These are phyloP conservation scores for Dendroctonus ponderosae DNA, from an alignment of 1,140 invertebrate species.

Conservation along the genomic window DNA sequence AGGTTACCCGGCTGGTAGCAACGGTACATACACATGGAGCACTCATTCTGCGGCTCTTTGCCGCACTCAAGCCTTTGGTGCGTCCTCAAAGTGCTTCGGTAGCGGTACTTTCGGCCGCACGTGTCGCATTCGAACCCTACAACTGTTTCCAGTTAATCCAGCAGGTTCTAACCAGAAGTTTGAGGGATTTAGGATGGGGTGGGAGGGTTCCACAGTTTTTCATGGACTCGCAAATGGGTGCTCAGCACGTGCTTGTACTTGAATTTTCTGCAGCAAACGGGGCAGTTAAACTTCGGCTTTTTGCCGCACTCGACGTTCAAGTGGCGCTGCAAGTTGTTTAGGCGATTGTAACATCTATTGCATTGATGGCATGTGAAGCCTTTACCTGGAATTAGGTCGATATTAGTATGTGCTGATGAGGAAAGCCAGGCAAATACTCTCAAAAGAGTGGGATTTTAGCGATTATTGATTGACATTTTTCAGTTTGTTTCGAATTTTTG, in stretches of 20 bases:
- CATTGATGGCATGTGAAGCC: conserved; percentile 29
- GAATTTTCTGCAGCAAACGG: conserved; percentile 44
- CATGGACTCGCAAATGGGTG: conserved; percentile 4
- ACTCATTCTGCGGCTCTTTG: conserved; percentile 24
- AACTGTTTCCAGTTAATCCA: neutral
- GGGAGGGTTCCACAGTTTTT: conserved; percentile 17
- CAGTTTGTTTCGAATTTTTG: too few relatives aligned
- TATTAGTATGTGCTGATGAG: too few relatives aligned
- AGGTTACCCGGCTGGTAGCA: conserved; percentile 31
- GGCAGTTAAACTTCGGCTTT: conserved; percentile 53
- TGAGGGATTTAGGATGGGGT: neutral
- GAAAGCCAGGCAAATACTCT: too few relatives aligned
- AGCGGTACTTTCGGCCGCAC: conserved; percentile 6
- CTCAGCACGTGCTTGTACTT: conserved; percentile 33
- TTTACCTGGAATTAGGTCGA: too few relatives aligned
- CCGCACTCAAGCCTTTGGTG: conserved; percentile 31
- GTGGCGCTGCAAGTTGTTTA: conserved; percentile 61
- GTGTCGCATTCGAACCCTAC: conserved; percentile 4
- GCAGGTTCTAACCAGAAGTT: neutral
- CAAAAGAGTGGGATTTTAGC: too few relatives aligned
- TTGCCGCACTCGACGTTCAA: conserved; percentile 65
- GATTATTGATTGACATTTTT: too few relatives aligned
- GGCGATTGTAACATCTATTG: conserved; percentile 55
- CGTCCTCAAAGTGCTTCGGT: conserved; percentile 8
- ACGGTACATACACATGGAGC: conserved; percentile 13